A percentile compares a stretch with the other conserved stretches of the same genome.
These are phyloP conservation scores for Rhopalosiphum nymphaeae DNA, from an alignment of 2,888 invertebrate species.

Conservation along the genomic window DNA sequence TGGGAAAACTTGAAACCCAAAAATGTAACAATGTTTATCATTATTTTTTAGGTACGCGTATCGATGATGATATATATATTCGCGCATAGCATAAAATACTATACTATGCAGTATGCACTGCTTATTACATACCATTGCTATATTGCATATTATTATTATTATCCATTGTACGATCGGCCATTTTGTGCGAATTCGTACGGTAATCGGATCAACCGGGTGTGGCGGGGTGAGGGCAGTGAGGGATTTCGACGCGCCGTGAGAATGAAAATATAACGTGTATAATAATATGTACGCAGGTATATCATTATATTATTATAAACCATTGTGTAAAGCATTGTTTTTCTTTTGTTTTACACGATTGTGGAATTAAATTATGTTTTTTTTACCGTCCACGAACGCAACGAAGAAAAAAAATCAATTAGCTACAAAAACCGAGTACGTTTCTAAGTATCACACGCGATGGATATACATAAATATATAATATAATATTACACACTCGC, in stretches of 20 bases:
- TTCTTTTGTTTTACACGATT: background rate
- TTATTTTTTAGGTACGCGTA: background rate
- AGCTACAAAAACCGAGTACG: background rate
- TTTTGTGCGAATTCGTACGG: conserved; percentile 34
- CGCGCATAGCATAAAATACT: too few species aligned
- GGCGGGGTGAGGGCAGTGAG: background rate
- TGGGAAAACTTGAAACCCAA: background rate
- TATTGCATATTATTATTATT: background rate
- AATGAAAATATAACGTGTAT: background rate
- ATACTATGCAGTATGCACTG: too few species aligned
- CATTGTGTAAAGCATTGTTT: background rate
- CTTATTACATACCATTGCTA: too few species aligned
- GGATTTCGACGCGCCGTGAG: conserved; percentile 24
- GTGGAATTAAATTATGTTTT: conserved; percentile 4
- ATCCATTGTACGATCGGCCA: background rate
- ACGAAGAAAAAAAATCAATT: conserved; percentile 27
- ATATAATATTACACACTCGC: background rate
- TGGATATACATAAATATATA: background rate
- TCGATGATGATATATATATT: too few species aligned
- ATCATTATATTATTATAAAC: background rate
- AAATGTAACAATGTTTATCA: background rate
- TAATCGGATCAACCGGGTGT: background rate
- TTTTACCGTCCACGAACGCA: background rate
- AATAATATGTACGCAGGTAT: background rate
- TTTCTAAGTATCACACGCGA: background rate